Base-by-base conservation (phyloP, 1,140 invertebrate species). In the Amphibalanus amphitrite region DNA sequence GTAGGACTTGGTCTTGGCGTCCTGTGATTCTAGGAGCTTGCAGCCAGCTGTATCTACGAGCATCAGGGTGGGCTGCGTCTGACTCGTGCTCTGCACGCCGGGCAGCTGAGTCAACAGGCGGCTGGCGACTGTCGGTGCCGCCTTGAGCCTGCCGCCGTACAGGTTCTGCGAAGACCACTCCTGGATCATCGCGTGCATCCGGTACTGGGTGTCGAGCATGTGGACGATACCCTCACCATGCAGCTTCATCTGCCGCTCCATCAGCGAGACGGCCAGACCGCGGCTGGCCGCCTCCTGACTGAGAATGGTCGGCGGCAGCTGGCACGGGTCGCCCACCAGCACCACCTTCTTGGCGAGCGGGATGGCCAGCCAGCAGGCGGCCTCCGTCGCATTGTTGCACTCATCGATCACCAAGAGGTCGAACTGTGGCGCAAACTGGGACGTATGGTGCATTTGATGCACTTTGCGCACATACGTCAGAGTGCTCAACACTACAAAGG, bases 181-280 rank as follows among this genome's bases (percentile, higher is more conserved):
- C 85, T 87, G 87, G 70, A 87, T 87, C 72, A 79, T 73, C 69
- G 81, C 75, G 76, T 87, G 79, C 86, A 87, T 87, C 71, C 86
- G 79, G 76, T 86, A 87, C 77, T 87, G 86, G 38, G 78, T 80
- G 0, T 80, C 84, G 68, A 87, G 75, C 79, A 85, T 84, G 28
- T 78, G 78, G 13, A 81, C 78, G 59, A 80, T 80, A 23, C 76
- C 74, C 13, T 81, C 77, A 33, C 81, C 80, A 75, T 83, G 79
- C 47, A 80, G 75, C 65, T 81, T 78, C 15, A 86, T 78, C 28
- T 83, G 74, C 74, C 85, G 77, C 77, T 87, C 85, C 85, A 87
- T 87, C 28, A 87, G 77, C 68, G 83, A 85, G 10, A 83, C 70
- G 38, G 78, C 80, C 23, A 87, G 77, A 29, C 85, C 84, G 64